A percentile compares a stretch with the other conserved stretches of the same genome.
phyloP scores from a whole-genome alignment of 2,113 vertebrate species.

The Zapornia atra region DNA sequence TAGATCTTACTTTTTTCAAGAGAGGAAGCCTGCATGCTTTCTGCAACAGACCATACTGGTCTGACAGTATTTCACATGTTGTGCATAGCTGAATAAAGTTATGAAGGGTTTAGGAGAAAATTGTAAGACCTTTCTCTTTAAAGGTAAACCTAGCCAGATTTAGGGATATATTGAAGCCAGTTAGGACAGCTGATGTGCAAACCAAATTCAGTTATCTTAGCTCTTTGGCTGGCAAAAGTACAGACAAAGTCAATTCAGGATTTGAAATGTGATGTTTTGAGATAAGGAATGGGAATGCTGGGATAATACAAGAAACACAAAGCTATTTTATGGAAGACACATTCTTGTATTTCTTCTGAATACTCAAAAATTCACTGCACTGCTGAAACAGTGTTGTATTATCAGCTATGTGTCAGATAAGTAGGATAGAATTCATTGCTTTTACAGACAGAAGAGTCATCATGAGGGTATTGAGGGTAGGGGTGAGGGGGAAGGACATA shows the following conservation, averaged over 20 bases:
- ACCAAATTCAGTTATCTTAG: constrained; percentile 22
- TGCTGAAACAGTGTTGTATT: neutral
- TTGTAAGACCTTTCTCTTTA: neutral
- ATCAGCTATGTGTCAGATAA: neutral
- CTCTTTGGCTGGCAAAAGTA: constrained; percentile 4
- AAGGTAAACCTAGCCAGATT: neutral
- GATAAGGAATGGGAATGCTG: constrained; percentile 5
- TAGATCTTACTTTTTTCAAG: neutral
- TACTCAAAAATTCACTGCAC: neutral
- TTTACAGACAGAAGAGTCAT: neutral
- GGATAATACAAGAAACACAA: neutral
- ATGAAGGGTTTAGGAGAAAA: neutral
- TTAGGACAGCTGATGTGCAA: neutral
- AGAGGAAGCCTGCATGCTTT: neutral
- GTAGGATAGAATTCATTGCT: neutral
- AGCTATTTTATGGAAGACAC: neutral
- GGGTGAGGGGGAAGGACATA: neutral
- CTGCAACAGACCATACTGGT: neutral
- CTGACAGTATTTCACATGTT: neutral
- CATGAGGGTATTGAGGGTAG: neutral
- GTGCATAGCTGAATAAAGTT: constrained; percentile 11
- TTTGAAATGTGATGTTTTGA: constrained; percentile 45
- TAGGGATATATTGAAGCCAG: neutral
- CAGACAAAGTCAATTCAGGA: constrained; percentile 16
- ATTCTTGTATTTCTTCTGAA: neutral